phyloP scores from a whole-genome alignment of 2,797 vertebrate genomes.

The Thripadectes ignobilis region DNA sequence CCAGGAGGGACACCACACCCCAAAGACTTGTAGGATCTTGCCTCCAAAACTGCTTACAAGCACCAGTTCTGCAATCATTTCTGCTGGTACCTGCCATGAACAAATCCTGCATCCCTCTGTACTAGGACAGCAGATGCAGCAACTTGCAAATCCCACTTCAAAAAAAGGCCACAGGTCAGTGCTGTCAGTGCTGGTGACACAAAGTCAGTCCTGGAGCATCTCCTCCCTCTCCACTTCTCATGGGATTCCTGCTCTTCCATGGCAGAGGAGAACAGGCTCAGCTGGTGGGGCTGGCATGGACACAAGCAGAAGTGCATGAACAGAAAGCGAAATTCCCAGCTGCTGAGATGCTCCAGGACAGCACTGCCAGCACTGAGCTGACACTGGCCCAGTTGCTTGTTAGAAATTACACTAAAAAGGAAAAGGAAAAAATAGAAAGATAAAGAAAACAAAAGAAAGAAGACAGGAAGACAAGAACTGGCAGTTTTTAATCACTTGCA shows the following conservation, averaged over 20 bases:
- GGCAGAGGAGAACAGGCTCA: neutral
- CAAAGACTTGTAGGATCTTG: neutral
- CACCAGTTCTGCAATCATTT: neutral
- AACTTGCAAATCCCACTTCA: neutral
- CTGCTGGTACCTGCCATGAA: neutral
- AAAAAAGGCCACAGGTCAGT: neutral
- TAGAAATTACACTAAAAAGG: neutral
- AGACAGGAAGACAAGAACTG: neutral
- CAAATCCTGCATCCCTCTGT: neutral
- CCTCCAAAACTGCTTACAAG: neutral
- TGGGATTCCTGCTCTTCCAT: neutral
- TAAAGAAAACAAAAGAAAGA: neutral
- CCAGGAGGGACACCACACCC: neutral
- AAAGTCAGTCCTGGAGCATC: neutral
- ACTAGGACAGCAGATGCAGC: neutral
- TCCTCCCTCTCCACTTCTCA: neutral
- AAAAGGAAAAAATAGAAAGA: too few relatives aligned
- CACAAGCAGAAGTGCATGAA: neutral
- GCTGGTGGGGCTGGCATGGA: neutral
- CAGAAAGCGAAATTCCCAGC: neutral
- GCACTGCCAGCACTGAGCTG: neutral
- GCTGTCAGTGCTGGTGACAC: neutral
- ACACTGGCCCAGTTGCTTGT: neutral
- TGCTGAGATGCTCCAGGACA: neutral
- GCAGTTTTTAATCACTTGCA: neutral